These are phyloP conservation scores for Zosterops borbonicus DNA, from an alignment of 2,113 vertebrate species.

Conservation along the genomic window DNA sequence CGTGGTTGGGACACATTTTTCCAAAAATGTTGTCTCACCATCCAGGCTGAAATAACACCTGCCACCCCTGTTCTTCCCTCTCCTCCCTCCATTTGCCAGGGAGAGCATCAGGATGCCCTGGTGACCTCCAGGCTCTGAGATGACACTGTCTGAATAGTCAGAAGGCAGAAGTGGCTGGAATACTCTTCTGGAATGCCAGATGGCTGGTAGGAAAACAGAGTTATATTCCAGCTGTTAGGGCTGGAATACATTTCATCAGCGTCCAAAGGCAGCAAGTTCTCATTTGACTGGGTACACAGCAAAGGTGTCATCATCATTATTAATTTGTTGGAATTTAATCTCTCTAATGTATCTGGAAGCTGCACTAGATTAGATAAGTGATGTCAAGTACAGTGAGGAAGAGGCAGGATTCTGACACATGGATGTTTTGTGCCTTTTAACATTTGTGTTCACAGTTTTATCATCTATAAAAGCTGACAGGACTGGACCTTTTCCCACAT, in stretches of 20 bases:
- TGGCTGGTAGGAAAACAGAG: not conserved
- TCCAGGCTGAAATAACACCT: not conserved
- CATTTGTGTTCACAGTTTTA: not conserved
- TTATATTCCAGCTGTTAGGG: conserved; percentile 20
- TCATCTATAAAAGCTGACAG: not conserved
- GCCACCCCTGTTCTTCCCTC: not conserved
- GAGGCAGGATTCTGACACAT: not conserved
- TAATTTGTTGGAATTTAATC: conserved; percentile 25
- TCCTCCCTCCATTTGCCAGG: not conserved
- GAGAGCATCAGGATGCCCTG: not conserved
- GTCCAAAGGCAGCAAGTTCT: conserved; percentile 2
- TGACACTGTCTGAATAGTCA: not conserved
- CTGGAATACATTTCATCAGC: not conserved
- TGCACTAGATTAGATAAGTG: not conserved
- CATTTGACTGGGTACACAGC: conserved; percentile 25
- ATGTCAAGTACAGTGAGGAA: not conserved
- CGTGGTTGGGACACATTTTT: not conserved
- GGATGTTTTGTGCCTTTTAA: not conserved
- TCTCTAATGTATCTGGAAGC: conserved; percentile 1
- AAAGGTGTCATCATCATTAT: conserved; percentile 9
- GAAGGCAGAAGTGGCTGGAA: not conserved
- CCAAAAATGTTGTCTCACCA: not conserved
- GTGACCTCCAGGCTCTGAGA: not conserved
- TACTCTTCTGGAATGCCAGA: conserved; percentile 6
- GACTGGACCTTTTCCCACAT: not conserved